Evolutionary conservation across 2,888 invertebrate genomes (phyloP), one percentile per base, ranked within the genome.

Genomic region (Macrophya alboannulata): DNA sequence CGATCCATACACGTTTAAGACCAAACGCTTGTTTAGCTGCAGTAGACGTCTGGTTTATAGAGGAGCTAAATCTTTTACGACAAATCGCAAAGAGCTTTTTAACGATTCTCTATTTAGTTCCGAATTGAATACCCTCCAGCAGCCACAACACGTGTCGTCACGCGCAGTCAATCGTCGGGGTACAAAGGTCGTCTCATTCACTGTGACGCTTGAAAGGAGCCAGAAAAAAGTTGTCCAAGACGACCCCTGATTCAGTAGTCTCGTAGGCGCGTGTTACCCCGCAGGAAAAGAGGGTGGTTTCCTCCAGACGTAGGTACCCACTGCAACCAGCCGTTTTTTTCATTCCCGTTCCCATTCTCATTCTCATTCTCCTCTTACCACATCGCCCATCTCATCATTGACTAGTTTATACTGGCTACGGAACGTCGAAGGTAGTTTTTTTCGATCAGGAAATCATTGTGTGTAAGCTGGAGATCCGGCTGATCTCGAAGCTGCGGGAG

Each of bases 221-320:
- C 68, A 84, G 85, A 86, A 89, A 89, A 88, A 88, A 84, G 59
- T 87, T 86, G 87, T 89, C 87, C 89, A 89, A 88, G 90, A 90
- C 89, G 90, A 90, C 89, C 90, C 90, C 90, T 89, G 90, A 91
- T 91, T 91, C 90, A 89, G 88, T 90, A 87, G 85, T 86, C 89
- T 89, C 86, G 86, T 85, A 89, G 88, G 88, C 87, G 89, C 88
- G 89, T 89, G 86, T 88, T 89, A 86, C 84, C 31, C 87, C 86
- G 86, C 88, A 88, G 84, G 85, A 88, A 89, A 89, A 86, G 86
- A 89, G 90, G 91, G 90, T 90, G 89, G 90, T 91, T 91, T 89
- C 90, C 90, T 90, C 90, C 90, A 90, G 90, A 90, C 88, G 31
- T 43, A 37, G 72, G 51, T 45, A 45, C 45, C 43, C 45, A 89